phyloP scores from a whole-genome alignment of 2,797 vertebrate genomes.

The Oryzias sinensis region DNA sequence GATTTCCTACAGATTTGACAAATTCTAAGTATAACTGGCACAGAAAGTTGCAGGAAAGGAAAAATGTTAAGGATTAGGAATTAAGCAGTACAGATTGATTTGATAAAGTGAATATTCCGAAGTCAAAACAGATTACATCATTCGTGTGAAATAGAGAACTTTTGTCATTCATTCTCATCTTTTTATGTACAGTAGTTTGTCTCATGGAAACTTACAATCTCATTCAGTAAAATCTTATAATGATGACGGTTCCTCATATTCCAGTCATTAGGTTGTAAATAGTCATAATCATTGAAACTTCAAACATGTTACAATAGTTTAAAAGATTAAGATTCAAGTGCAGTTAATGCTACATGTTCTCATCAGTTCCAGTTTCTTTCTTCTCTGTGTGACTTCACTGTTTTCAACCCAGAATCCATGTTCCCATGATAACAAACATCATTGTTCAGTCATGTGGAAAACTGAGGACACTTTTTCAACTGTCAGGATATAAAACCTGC shows the following conservation, averaged over 20 bases:
- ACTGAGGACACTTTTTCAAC: too few relatives aligned
- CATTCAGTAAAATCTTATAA: slow-evolving; percentile 4
- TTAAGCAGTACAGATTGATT: not conserved
- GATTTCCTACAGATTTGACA: not conserved
- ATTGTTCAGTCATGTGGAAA: not conserved
- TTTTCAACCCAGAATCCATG: not conserved
- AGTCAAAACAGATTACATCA: too few relatives aligned
- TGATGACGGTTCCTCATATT: slow-evolving; percentile 25
- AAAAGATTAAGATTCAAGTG: slow-evolving; percentile 39
- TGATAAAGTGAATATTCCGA: slow-evolving; percentile 1
- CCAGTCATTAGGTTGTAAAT: slow-evolving; percentile 73
- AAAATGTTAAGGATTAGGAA: not conserved
- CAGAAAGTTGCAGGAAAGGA: not conserved
- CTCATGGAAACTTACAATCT: slow-evolving; percentile 1
- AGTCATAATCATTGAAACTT: slow-evolving; percentile 50
- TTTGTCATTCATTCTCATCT: slow-evolving; percentile 12
- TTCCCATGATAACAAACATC: not conserved
- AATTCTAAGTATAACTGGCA: not conserved
- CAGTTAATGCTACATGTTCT: slow-evolving; percentile 31
- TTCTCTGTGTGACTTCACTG: slow-evolving; percentile 6
- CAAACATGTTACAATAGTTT: slow-evolving; percentile 26
- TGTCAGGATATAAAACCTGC: too few relatives aligned
- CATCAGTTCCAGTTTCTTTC: not conserved
- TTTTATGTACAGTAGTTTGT: slow-evolving; percentile 32
- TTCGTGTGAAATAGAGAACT: not conserved